phyloP scores from a whole-genome alignment of 1,140 invertebrate genomes.

The Venustaconcha ellipsiformis region DNA sequence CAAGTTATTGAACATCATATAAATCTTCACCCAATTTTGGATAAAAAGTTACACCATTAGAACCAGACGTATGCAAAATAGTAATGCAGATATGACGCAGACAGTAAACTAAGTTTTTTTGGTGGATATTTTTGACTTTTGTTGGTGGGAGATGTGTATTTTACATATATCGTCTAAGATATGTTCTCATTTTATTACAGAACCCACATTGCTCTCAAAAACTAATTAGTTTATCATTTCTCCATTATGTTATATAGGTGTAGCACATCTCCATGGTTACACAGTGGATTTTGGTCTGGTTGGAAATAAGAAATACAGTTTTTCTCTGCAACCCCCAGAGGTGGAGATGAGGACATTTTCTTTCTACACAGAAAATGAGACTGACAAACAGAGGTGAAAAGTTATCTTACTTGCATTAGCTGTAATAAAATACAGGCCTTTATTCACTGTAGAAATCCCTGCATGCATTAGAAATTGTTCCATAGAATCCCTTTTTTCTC shows the following conservation, averaged over 20 bases:
- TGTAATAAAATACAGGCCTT: neutral
- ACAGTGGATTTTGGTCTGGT: slow-evolving; percentile 30
- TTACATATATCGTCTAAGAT: too few relatives aligned
- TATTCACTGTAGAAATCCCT: neutral
- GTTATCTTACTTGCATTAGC: slow-evolving; percentile 1
- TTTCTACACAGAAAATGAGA: slow-evolving; percentile 93
- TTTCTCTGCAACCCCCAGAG: slow-evolving; percentile 91
- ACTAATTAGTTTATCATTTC: slow-evolving; percentile 8
- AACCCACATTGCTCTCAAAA: too few relatives aligned
- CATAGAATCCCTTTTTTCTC: slow-evolving; percentile 2
- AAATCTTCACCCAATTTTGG: too few relatives aligned
- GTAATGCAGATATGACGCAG: too few relatives aligned
- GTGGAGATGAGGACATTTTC: slow-evolving; percentile 88
- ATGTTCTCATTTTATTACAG: too few relatives aligned
- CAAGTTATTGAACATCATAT: too few relatives aligned
- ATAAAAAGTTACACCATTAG: too few relatives aligned
- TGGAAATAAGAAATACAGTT: slow-evolving; percentile 86
- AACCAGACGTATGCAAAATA: too few relatives aligned
- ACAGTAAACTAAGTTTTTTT: too few relatives aligned
- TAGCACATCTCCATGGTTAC: slow-evolving; percentile 52
- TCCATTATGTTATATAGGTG: slow-evolving; percentile 27
- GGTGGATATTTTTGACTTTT: too few relatives aligned
- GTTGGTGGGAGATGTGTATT: too few relatives aligned
- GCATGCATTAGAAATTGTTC: too few relatives aligned
- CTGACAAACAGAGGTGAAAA: slow-evolving; percentile 90